Evolutionary conservation across 1,140 invertebrate species (phyloP), one percentile per base, ranked within the genome.

Genomic region (Cydia fagiglandana): DNA sequence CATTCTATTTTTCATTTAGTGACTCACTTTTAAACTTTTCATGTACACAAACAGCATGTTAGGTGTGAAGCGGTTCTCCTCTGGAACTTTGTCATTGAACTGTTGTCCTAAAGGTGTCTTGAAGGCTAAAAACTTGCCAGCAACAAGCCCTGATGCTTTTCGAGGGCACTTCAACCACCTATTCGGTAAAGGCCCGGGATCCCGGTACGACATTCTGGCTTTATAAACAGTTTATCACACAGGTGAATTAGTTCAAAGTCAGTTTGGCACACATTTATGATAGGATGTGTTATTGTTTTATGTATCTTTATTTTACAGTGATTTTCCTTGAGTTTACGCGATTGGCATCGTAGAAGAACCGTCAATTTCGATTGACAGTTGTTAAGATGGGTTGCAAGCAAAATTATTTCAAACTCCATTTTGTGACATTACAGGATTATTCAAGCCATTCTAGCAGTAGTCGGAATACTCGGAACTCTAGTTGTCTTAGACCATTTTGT

Each of bases 131-230:
- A 98, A 98, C 84, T 97, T 97, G 80, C 96, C 95, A 2, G 94
- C 94, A 76, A 99, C 95, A 41, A 98, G 88, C 34, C 93, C 92
- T 20, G 95, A 88, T 28, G 96, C 95, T 93, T 98, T 98, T 78
- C 98, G 94, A 47, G 98, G 98, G 92, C 98, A 99, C 77, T 97
- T 94, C 0, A 99, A 93, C 98, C 98, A 99, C 78, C 98, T 94
- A 64, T 96, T 96, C 17, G 98, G 98, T 61, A 98, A 90, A 4
- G 95, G 94, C 4, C 96, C 96, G 74, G 95, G 94, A 79, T 93
- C 93, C 77, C 82, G 81, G 53, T 80, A 78, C 28, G 86, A 80
- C 86, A 90, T 88, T 64, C 15, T 80, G 13, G 15, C 17, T 50
- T 28, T 74, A 64, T 53, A 64, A 70, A n/a, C 1, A 41, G 66